Evolutionary conservation across 1,140 invertebrate species (phyloP).

Genomic region (Lanistes nyassanus): DNA sequence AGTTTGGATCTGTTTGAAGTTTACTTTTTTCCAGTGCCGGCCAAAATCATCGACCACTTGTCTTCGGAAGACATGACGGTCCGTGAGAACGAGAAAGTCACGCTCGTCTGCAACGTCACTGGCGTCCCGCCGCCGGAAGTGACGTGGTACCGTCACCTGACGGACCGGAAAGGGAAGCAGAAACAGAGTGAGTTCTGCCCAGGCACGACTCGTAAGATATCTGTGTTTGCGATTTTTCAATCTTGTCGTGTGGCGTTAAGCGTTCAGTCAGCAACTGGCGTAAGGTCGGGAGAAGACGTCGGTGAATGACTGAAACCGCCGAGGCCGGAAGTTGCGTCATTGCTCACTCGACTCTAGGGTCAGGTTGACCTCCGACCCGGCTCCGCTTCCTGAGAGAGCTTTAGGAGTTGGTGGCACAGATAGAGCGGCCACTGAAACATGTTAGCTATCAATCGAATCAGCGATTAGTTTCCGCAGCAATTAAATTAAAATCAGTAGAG

Average conservation of each 20-base stretch:
- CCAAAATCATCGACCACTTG: conserved; percentile 49
- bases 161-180: conserved; percentile 27
- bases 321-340: not conserved
- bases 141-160: conserved; percentile 56
- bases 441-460: too few relatives aligned
- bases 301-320: too few relatives aligned
- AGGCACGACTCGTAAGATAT: conserved; percentile 39
- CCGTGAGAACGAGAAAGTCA: conserved; percentile 60
- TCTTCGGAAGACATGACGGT: conserved; percentile 42
- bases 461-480: too few relatives aligned
- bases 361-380: not conserved
- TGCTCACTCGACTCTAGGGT: not conserved
- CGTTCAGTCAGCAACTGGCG: not conserved
- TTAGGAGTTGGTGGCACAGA: not conserved
- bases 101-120: conserved; percentile 60
- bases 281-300: too few relatives aligned
- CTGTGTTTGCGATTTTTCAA: conserved; percentile 20
- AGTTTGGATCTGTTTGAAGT: not conserved
- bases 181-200: conserved; percentile 44
- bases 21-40: conserved; percentile 43
- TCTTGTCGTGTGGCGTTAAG: not conserved
- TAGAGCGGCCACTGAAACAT: not conserved
- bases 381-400: not conserved
- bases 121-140: conserved; percentile 61
- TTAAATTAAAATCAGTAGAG: too few relatives aligned